These are phyloP conservation scores for Cepaea hortensis DNA, from an alignment of 2,888 invertebrate genomes.

Conservation along the genomic window DNA sequence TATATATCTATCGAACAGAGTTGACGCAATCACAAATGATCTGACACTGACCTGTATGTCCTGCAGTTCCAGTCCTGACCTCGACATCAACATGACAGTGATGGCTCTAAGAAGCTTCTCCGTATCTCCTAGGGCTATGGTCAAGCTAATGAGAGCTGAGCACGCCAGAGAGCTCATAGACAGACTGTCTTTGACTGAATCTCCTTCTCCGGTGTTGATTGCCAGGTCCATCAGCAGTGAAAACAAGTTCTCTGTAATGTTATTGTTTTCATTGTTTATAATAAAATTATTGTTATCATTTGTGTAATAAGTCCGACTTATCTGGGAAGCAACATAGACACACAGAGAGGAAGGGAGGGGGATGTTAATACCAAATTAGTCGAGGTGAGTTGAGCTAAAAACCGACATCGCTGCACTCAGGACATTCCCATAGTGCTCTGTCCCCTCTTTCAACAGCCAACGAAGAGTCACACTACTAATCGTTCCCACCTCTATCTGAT, in stretches of 20 bases:
- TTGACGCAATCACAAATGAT: too few relatives aligned
- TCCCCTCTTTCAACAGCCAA: too few relatives aligned
- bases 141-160: constrained; percentile 92
- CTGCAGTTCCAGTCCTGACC: constrained; percentile 86
- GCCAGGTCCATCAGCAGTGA: constrained; percentile 89
- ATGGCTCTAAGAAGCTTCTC: constrained; percentile 91
- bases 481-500: too few relatives aligned
- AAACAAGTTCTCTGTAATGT: constrained; percentile 85
- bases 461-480: too few relatives aligned
- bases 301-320: neutral
- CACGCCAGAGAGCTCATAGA: constrained; percentile 90
- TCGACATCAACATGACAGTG: constrained; percentile 90
- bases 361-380: too few relatives aligned
- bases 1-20: too few relatives aligned
- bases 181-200: constrained; percentile 76
- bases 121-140: constrained; percentile 94
- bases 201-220: constrained; percentile 79
- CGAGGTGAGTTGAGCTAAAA: too few relatives aligned
- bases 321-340: too few relatives aligned
- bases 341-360: too few relatives aligned
- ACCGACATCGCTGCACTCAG: too few relatives aligned
- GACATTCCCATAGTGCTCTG: too few relatives aligned
- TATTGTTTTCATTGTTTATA: too few relatives aligned
- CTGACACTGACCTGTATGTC: constrained; percentile 79
- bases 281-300: neutral